phyloP scores from a whole-genome alignment of 37 sponge, comb jelly and placozoan genomes.

The Theonella swinhoei region DNA sequence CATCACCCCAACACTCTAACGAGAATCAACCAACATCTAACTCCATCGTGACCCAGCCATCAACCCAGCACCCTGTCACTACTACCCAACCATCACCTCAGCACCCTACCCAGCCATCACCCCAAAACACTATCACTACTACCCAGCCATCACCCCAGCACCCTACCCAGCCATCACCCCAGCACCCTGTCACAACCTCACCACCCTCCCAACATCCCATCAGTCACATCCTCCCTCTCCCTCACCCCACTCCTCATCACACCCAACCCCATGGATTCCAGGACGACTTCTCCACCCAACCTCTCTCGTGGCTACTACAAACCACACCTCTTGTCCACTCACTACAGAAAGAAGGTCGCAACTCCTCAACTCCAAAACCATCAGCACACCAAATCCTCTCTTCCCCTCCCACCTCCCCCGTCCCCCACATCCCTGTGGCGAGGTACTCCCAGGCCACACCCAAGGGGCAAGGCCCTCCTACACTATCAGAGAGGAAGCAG shows the following conservation, averaged over 20 bases:
- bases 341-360: slow-evolving; percentile 8
- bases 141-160: too few relatives aligned
- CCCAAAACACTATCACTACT: too few relatives aligned
- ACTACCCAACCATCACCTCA: too few relatives aligned
- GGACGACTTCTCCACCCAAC: background rate
- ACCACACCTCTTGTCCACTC: background rate
- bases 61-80: too few relatives aligned
- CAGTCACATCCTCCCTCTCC: background rate
- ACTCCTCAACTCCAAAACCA: slow-evolving; percentile 74
- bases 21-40: background rate
- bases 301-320: background rate
- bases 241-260: background rate
- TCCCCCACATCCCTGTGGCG: slow-evolving; percentile 23
- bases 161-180: too few relatives aligned
- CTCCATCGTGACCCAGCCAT: too few relatives aligned
- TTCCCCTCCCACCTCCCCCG: slow-evolving; percentile 59
- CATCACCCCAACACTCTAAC: background rate
- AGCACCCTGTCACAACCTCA: too few relatives aligned
- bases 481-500: background rate
- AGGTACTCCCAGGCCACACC: slow-evolving; percentile 38
- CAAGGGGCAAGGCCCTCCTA: background rate
- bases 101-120: too few relatives aligned
- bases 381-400: background rate
- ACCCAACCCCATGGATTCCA: background rate
- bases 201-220: background rate